phyloP scores from a whole-genome alignment of 2,113 vertebrate genomes.

The Sminthopsis crassicaudata region DNA sequence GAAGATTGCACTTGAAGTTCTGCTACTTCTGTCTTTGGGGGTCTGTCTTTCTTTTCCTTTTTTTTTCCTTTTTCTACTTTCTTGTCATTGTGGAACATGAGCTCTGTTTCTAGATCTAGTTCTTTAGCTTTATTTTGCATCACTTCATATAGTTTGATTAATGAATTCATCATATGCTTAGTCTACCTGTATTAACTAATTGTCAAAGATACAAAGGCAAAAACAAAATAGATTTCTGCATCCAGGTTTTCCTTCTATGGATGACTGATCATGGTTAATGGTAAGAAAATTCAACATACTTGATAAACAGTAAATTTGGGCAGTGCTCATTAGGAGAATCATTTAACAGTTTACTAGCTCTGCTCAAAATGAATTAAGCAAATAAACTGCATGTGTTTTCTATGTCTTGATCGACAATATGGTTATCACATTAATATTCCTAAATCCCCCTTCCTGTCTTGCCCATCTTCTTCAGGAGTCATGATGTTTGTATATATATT shows the following conservation, averaged over 20 bases:
- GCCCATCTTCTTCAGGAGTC: neutral
- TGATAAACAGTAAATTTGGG: neutral
- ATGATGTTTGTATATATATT: neutral
- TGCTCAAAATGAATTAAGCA: neutral
- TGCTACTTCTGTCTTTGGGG: neutral
- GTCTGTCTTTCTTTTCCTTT: neutral
- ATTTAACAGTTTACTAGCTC: neutral
- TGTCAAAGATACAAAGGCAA: neutral
- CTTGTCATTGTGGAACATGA: too few species aligned
- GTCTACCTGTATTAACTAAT: neutral
- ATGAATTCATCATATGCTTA: neutral
- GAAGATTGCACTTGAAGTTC: neutral
- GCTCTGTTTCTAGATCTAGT: neutral
- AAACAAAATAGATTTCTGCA: neutral
- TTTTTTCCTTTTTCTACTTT: neutral
- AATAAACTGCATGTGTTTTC: neutral
- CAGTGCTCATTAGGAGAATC: neutral
- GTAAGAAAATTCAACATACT: neutral
- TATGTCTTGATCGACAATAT: neutral
- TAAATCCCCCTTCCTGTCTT: neutral
- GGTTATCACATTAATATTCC: neutral
- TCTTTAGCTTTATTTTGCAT: neutral
- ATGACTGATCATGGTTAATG: neutral
- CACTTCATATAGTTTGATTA: neutral
- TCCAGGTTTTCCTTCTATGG: neutral